Evolutionary conservation across 2,888 invertebrate species (phyloP).

Genomic region (Monopis laevigella): DNA sequence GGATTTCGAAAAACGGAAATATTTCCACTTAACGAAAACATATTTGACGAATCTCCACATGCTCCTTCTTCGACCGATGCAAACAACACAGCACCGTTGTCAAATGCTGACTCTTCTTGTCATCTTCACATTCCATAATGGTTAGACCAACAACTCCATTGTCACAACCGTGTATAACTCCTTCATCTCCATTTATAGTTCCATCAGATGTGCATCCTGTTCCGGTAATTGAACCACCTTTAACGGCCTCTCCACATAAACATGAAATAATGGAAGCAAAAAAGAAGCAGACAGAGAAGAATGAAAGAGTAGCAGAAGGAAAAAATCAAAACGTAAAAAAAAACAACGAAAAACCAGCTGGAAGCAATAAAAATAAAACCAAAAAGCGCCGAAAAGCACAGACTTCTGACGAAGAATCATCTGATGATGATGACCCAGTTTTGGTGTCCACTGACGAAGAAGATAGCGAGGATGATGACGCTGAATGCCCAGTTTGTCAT

Average conservation of each 20-base stretch:
- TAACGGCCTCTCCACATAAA: constrained; percentile 15
- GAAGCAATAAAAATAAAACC: constrained; percentile 13
- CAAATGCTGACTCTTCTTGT: constrained; percentile 12
- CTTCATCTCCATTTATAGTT: constrained; percentile 14
- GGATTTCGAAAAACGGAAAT: constrained; percentile 16
- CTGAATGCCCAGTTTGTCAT: too few species aligned
- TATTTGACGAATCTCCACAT: constrained; percentile 9
- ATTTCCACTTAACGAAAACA: constrained; percentile 15
- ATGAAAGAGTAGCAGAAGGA: constrained; percentile 9
- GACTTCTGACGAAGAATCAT: constrained; percentile 14
- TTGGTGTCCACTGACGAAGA: constrained; percentile 18
- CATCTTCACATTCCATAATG: constrained; percentile 11
- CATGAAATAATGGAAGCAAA: constrained; percentile 11
- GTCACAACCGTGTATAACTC: constrained; percentile 12
- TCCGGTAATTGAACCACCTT: constrained; percentile 17
- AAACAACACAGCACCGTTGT: constrained; percentile 13
- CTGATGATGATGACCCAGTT: constrained; percentile 19
- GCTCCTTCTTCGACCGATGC: constrained; percentile 11
- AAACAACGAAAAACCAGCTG: too few species aligned
- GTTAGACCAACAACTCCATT: constrained; percentile 16
- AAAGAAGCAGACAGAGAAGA: constrained; percentile 11
- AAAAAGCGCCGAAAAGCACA: constrained; percentile 12
- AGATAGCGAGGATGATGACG: constrained; percentile 17
- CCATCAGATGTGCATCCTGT: constrained; percentile 13
- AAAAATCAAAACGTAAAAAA: constrained; percentile 14